phyloP scores from a whole-genome alignment of 2,113 vertebrate genomes.

The Carassius auratus region DNA sequence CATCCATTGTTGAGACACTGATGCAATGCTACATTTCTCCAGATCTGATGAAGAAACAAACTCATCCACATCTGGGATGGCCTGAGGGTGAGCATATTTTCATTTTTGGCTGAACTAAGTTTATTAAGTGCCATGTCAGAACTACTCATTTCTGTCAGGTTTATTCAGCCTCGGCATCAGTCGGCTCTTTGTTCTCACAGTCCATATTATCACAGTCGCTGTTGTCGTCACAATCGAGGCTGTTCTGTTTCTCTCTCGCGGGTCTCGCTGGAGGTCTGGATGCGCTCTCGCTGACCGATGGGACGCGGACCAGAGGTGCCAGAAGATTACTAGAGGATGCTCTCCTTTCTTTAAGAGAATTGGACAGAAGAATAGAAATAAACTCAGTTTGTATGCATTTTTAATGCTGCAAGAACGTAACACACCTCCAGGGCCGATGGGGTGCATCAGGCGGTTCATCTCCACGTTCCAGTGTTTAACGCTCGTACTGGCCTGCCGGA shows the following conservation, averaged over 20 bases:
- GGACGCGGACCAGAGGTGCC: neutral
- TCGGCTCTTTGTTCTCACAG: neutral
- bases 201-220: neutral
- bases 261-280: slow-evolving; percentile 4
- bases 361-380: neutral
- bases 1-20: no score
- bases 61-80: no score
- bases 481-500: slow-evolving; percentile 92
- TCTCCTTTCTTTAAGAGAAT: slow-evolving; percentile 27
- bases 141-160: neutral
- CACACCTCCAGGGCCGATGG: slow-evolving; percentile 90
- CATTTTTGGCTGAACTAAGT: no score
- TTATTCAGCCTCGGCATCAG: neutral
- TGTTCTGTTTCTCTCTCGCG: neutral
- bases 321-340: slow-evolving; percentile 11
- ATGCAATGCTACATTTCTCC: no score
- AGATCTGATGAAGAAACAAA: no score
- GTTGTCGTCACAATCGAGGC: neutral
- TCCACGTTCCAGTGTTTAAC: slow-evolving; percentile 98
- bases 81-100: no score
- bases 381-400: neutral
- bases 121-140: no score
- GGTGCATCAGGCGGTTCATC: slow-evolving; percentile 97
- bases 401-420: neutral
- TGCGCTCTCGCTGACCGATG: slow-evolving; percentile 20